Base-by-base conservation (phyloP, 2,113 vertebrate species). In the Puma concolor region DNA sequence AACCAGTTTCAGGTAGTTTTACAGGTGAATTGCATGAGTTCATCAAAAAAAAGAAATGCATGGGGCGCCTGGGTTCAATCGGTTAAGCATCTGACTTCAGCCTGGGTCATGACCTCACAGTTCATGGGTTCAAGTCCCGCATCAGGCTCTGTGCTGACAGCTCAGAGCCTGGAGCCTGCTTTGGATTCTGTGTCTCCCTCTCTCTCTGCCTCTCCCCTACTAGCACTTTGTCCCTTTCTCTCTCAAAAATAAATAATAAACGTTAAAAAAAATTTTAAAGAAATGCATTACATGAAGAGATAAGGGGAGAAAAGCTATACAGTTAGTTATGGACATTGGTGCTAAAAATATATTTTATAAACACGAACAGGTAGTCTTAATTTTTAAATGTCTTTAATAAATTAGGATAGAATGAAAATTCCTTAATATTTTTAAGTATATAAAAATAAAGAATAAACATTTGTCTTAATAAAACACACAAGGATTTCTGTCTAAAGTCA, bases 291-390 rank as follows among this genome's bases (percentile, higher is more conserved):
- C n/a, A 31, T 44, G 15, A 95, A 54, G 44, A 90, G n/a, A 84
- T 36, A 66, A 44, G 10, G 74, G 14, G 14, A 52, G n/a, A 50
- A 91, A 91, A 91, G 9, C 23, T 71, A 80, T 16, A 60, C 10
- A 60, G 44, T n/a, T 31, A 5, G 1, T 54, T 74, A 63, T 15
- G 14, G 19, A 71, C 10, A 80, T 7, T 33, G 4, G 52, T 80
- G 33, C 31, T 80, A 23, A 92, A 95, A 95, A 92, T 52, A 38
- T 9, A 15, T 87, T 71, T 85, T 63, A 91, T 84, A 95, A 91
- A 36, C 12, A 33, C 15, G 13, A 83, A 23, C 7, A 71, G 1
- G 25, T 60, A 57, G 33, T 60, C 12, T 48, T 85, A 86, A 64
- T 76, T 66, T 67, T 90, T 16, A 41, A 54, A 80, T 79, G 7